Conservation (phyloP, 2,888 invertebrate genomes). For the Plagiodera versicolora region DNA sequence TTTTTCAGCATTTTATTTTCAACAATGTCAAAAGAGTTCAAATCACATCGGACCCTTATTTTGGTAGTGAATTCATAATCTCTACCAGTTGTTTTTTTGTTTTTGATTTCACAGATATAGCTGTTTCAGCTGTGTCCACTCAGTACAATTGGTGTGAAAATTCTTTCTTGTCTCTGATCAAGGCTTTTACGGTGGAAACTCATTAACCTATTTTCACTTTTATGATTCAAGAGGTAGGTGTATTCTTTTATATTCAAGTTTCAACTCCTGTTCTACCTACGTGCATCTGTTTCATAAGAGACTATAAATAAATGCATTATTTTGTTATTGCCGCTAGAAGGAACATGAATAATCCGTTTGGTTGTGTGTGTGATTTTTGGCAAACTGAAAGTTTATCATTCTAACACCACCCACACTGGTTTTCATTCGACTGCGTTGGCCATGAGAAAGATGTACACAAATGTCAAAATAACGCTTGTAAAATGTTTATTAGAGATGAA, state of each 20-base stretch:
- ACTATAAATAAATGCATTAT: constrained; percentile 1
- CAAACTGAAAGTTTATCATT: not conserved
- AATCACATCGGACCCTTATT: no score
- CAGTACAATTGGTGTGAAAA: not conserved
- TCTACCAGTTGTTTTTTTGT: no score
- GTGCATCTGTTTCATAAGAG: not conserved
- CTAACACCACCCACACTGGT: not conserved
- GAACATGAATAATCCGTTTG: not conserved
- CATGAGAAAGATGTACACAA: no score
- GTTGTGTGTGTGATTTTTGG: not conserved
- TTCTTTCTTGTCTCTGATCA: not conserved
- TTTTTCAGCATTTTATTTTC: no score
- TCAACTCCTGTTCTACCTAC: not conserved
- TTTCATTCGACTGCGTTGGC: no score
- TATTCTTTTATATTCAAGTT: not conserved
- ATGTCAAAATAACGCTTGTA: no score
- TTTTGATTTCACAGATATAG: no score
- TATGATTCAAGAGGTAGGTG: not conserved
- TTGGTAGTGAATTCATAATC: no score
- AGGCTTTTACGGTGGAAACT: not conserved
- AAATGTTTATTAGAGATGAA: no score
- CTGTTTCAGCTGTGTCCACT: no score
- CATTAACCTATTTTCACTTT: not conserved
- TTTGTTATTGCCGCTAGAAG: not conserved
- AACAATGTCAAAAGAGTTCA: no score